Conservation (phyloP, 2,888 invertebrate genomes). For the Malthinus seriepunctatus region DNA sequence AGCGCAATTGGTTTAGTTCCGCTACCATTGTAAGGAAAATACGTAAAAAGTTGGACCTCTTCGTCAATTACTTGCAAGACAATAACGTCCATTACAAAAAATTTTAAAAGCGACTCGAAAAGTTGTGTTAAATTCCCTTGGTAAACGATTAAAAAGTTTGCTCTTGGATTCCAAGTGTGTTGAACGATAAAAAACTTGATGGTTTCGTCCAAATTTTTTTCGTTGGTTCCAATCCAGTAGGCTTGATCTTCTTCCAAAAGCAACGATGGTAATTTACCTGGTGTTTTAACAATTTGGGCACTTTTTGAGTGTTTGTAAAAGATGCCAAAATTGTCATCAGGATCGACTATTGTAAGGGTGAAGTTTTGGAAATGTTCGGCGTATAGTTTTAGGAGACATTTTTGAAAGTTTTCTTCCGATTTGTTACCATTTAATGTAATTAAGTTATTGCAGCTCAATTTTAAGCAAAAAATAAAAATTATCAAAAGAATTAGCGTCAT, state of each 20-base stretch:
- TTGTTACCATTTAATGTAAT: too few species aligned
- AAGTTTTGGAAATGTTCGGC: too few species aligned
- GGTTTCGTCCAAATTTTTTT: neutral
- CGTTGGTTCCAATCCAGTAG: neutral
- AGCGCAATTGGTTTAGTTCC: neutral
- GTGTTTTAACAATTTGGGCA: neutral
- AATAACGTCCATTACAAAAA: neutral
- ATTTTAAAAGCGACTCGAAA: neutral
- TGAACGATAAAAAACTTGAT: neutral
- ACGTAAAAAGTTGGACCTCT: neutral
- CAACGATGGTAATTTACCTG: neutral
- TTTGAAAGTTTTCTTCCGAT: too few species aligned
- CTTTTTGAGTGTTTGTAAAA: neutral
- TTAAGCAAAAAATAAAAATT: too few species aligned
- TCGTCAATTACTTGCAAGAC: neutral
- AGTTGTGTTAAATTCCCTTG: neutral
- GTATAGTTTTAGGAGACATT: too few species aligned
- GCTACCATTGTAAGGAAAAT: neutral
- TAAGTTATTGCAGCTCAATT: too few species aligned
- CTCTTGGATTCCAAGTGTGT: constrained; percentile 1
- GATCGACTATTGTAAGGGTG: neutral
- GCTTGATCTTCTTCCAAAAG: neutral
- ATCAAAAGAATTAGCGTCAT: too few species aligned
- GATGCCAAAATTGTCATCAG: neutral
- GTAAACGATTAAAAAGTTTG: neutral